Evolutionary conservation across 2,888 invertebrate genomes (phyloP), one percentile per base, ranked within the genome.

Genomic region (Ormyrus rosae): DNA sequence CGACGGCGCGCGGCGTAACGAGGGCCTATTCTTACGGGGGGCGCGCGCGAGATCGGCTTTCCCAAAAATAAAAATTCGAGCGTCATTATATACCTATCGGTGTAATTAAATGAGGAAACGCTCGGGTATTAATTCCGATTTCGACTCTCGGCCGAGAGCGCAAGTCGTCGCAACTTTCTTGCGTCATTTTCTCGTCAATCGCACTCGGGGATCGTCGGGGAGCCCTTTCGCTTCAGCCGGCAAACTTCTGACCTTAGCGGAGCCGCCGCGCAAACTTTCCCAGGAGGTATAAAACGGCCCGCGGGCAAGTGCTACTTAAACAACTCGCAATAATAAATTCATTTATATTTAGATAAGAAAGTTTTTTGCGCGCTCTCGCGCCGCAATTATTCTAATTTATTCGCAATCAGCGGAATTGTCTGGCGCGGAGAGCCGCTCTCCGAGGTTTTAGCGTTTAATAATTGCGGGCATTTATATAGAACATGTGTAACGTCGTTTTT

Each of bases 41-140:
- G 34, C n/a, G 3, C 19, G 19, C 19, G 19, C 19, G 19, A 19
- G 19, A 19, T 19, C 70, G 50, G 56, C 10, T 58, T 45, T 5
- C 9, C 48, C n/a, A 0, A 46, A 8, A 6, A 7, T 9, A 13
- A 8, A 64, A 70, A 46, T 48, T 8, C 8, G 34, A 61, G 19
- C 50, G 13, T 65, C 34, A 34, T 71, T 19, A 19, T 55, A 19
- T 13, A 13, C 53, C 60, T 46, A 46, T 50, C 70, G 34, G 67
- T 48, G 87, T 87, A 88, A 89, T 89, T 89, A 89, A 89, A 89
- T 89, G 88, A 89, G 87, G 87, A 87, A 82, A 81, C 86, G 88
- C 89, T 88, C 87, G 87, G 87, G 88, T 87, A 89, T 90, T 89
- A 89, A 90, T 90, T 89, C 88, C 85, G 85, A 85, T 86, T 86